Percentiles rank a stretch among this genome's conserved stretches.
These are phyloP conservation scores for Pseudeuparius sepicola DNA, from an alignment of 2,888 invertebrate species.

Conservation along the genomic window DNA sequence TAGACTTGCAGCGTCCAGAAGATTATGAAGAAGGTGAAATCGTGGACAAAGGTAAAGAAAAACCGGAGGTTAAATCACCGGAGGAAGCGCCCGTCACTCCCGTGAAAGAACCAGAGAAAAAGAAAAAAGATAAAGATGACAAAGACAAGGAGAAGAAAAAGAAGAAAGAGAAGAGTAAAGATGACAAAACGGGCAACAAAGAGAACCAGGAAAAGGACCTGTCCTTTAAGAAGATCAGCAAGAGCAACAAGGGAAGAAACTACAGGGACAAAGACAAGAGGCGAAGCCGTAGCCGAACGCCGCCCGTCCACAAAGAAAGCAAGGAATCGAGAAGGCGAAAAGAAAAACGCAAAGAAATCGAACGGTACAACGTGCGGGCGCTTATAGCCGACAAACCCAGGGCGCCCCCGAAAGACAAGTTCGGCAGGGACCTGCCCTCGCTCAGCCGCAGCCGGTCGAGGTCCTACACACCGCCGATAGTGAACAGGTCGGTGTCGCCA, in stretches of 20 bases:
- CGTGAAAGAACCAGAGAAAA: slow-evolving; percentile 25
- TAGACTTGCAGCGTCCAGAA: slow-evolving; percentile 38
- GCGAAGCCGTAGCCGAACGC: slow-evolving; percentile 3
- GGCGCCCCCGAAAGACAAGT: slow-evolving; percentile 53
- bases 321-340: slow-evolving; percentile 41
- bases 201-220: slow-evolving; percentile 37
- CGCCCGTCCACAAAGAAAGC: slow-evolving; percentile 28
- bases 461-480: slow-evolving; percentile 28
- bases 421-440: slow-evolving; percentile 58
- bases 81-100: slow-evolving; percentile 16
- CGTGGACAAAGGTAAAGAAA: slow-evolving; percentile 38
- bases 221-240: slow-evolving; percentile 47
- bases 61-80: slow-evolving; percentile 22
- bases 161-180: slow-evolving; percentile 36
- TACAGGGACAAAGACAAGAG: slow-evolving; percentile 57
- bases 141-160: slow-evolving; percentile 28
- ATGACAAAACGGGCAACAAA: slow-evolving; percentile 25
- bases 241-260: slow-evolving; percentile 56
- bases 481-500: slow-evolving; percentile 15
- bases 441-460: slow-evolving; percentile 26
- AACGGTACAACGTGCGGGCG: slow-evolving; percentile 73
- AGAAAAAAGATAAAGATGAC: slow-evolving; percentile 32
- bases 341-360: slow-evolving; percentile 66
- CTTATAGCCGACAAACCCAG: slow-evolving; percentile 61
- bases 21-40: slow-evolving; percentile 51